Evolutionary conservation across 2,888 invertebrate genomes (phyloP).

Genomic region (Agonopterix alstromeriana): DNA sequence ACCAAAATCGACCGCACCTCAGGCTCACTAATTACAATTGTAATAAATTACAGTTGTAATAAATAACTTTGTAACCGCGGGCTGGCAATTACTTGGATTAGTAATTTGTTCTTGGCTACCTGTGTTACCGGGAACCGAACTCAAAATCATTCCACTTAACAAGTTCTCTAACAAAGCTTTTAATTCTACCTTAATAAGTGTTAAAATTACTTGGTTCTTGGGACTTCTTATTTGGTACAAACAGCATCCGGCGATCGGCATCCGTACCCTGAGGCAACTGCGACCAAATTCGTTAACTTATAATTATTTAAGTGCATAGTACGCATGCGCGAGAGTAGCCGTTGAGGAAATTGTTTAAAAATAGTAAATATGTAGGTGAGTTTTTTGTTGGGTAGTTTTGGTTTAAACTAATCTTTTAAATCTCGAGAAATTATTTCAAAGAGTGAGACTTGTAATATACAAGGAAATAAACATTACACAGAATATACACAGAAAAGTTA

Average conservation of each 20-base stretch:
- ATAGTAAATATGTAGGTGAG: constrained; percentile 1
- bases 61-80: constrained; percentile 28
- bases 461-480: too few species aligned
- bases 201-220: too few species aligned
- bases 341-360: constrained; percentile 6
- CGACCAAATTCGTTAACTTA: constrained; percentile 12
- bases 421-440: too few species aligned
- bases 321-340: neutral
- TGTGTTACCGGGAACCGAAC: constrained; percentile 47
- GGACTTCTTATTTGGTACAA: neutral
- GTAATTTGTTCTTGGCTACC: constrained; percentile 64
- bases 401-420: too few species aligned
- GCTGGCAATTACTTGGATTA: constrained; percentile 51
- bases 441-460: too few species aligned
- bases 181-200: too few species aligned
- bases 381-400: too few species aligned
- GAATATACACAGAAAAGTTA: too few species aligned
- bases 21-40: constrained; percentile 13
- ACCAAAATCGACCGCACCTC: neutral
- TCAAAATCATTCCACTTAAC: neutral
- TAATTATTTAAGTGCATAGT: constrained; percentile 13
- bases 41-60: constrained; percentile 24
- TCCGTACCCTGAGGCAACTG: constrained; percentile 27
- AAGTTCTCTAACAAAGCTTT: neutral
- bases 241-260: constrained; percentile 32